Evolutionary conservation across 2,797 vertebrate genomes (phyloP).

Genomic region (Muscicapa comitata): DNA sequence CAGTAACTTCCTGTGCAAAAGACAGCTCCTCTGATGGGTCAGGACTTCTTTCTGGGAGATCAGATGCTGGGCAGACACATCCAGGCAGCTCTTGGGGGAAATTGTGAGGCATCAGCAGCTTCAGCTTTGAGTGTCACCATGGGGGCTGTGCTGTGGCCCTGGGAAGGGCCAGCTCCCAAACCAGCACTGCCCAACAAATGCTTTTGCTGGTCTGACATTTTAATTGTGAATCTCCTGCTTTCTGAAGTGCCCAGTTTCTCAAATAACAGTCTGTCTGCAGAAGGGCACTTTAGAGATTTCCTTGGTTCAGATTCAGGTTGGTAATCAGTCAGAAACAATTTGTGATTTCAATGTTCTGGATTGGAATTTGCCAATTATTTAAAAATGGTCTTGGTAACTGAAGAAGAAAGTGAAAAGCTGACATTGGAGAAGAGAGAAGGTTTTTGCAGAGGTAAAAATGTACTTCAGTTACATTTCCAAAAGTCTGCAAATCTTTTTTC

Average conservation of each 20-base stretch:
- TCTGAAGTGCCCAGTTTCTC: not conserved
- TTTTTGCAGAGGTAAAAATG: not conserved
- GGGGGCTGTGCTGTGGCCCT: not conserved
- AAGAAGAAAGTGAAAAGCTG: not conserved
- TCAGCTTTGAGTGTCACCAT: not conserved
- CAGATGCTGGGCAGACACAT: not conserved
- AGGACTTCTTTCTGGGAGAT: slow-evolving; percentile 12
- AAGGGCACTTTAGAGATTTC: not conserved
- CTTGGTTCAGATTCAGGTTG: not conserved
- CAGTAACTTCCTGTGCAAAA: slow-evolving; percentile 9
- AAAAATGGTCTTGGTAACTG: not conserved
- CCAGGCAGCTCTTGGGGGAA: not conserved
- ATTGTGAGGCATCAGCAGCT: slow-evolving; percentile 43
- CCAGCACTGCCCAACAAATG: not conserved
- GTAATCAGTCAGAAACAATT: not conserved
- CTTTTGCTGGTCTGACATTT: not conserved
- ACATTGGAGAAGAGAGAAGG: not conserved
- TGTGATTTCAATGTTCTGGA: not conserved
- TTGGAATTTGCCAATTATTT: not conserved
- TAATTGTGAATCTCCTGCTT: not conserved
- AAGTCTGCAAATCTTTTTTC: not conserved
- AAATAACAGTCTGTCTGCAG: not conserved
- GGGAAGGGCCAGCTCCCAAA: not conserved
- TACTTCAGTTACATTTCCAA: not conserved
- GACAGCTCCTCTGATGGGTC: slow-evolving; percentile 41